These are phyloP conservation scores for Trichogramma dendrolimi DNA, from an alignment of 2,888 invertebrate species.

Conservation along the genomic window DNA sequence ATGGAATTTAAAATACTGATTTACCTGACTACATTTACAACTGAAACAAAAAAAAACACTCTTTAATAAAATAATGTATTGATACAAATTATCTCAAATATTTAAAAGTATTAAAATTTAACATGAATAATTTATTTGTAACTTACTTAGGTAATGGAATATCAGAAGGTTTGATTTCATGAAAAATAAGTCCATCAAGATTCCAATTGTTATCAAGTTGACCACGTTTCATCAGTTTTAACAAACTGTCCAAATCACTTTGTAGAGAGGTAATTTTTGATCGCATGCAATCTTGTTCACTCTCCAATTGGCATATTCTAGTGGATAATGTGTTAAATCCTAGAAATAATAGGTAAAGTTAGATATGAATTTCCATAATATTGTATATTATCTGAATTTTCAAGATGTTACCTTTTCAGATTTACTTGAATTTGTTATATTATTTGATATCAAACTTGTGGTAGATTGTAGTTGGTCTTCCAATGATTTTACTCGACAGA, in stretches of 20 bases:
- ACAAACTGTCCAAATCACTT: slow-evolving; percentile 56
- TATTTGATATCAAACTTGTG: slow-evolving; percentile 46
- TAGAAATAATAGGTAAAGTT: slow-evolving; percentile 26
- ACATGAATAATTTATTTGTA: slow-evolving; percentile 7
- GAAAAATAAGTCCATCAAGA: slow-evolving; percentile 57
- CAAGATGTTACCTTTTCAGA: slow-evolving; percentile 37
- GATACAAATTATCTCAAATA: slow-evolving; percentile 6
- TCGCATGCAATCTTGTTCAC: slow-evolving; percentile 47
- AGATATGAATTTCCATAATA: slow-evolving; percentile 6
- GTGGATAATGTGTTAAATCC: slow-evolving; percentile 40
- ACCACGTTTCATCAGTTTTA: slow-evolving; percentile 57
- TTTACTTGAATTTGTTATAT: slow-evolving; percentile 38
- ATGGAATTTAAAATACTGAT: slow-evolving; percentile 28
- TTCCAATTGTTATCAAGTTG: slow-evolving; percentile 55
- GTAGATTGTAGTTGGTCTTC: slow-evolving; percentile 56
- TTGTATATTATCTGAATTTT: background rate
- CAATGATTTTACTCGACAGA: slow-evolving; percentile 57
- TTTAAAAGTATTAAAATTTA: slow-evolving; percentile 7
- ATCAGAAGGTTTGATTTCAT: slow-evolving; percentile 49
- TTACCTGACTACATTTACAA: slow-evolving; percentile 44
- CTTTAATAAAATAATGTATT: slow-evolving; percentile 10
- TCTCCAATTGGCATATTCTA: slow-evolving; percentile 38
- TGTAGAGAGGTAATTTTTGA: slow-evolving; percentile 54
- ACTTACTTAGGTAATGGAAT: slow-evolving; percentile 44
- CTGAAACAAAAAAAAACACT: slow-evolving; percentile 36